These are phyloP conservation scores for Setipinna tenuifilis DNA, from an alignment of 2,797 vertebrate genomes.

Conservation along the genomic window DNA sequence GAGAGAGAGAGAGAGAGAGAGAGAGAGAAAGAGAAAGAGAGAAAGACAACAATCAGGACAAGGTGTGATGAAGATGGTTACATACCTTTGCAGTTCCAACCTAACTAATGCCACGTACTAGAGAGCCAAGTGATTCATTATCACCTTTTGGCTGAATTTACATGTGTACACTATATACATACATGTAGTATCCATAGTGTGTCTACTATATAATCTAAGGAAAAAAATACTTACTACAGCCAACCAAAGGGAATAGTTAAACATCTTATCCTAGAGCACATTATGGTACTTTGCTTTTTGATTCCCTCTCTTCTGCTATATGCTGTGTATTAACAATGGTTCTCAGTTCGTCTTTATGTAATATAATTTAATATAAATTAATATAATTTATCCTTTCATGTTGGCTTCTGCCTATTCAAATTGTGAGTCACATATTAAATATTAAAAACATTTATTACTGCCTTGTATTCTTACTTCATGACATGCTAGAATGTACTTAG, in stretches of 20 bases:
- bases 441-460: not conserved
- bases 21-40: constrained; percentile 22
- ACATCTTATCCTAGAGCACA: no score
- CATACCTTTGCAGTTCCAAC: constrained; percentile 74
- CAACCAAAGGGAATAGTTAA: not conserved
- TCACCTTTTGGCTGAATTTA: constrained; percentile 18
- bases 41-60: not conserved
- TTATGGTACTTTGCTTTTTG: no score
- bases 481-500: not conserved
- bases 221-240: not conserved
- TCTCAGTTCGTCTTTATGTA: no score
- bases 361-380: no score
- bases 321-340: no score
- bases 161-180: not conserved
- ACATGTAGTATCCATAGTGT: not conserved
- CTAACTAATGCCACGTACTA: constrained; percentile 60
- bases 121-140: constrained; percentile 38
- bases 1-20: not conserved
- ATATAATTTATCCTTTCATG: no score
- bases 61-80: constrained; percentile 61
- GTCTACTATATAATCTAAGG: not conserved
- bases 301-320: no score
- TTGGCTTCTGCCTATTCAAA: no score
- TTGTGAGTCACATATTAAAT: no score
- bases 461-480: not conserved